Conservation (phyloP, 2,888 invertebrate species). For the Agrochola lychnidis region DNA sequence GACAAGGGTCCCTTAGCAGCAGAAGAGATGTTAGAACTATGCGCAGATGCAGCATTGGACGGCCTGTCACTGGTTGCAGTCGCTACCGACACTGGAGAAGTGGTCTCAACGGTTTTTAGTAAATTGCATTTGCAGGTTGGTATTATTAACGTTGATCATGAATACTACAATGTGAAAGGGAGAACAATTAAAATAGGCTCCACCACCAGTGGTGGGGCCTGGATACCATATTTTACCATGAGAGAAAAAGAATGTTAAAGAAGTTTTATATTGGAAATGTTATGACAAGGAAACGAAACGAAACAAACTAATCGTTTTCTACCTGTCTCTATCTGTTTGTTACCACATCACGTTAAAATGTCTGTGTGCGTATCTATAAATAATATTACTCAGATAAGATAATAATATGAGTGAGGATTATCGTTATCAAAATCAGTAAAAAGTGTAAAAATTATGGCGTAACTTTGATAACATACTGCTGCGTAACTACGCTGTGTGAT, state of each 20-base stretch:
- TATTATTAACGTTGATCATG: neutral
- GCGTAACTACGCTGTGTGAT: too few species aligned
- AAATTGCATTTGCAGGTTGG: slow-evolving; percentile 93
- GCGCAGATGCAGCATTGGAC: slow-evolving; percentile 91
- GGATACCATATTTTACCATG: too few species aligned
- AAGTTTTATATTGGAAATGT: too few species aligned
- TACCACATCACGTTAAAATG: too few species aligned
- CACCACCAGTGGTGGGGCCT: too few species aligned
- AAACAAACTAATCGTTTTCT: neutral
- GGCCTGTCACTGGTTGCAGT: slow-evolving; percentile 92
- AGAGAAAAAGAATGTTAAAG: neutral
- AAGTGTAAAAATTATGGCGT: too few species aligned
- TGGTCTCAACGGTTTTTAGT: slow-evolving; percentile 92
- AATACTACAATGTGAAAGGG: neutral
- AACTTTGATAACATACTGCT: too few species aligned
- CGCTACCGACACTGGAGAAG: slow-evolving; percentile 87
- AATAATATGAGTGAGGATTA: too few species aligned
- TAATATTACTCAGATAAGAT: too few species aligned
- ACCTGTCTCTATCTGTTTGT: neutral
- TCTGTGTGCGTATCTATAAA: too few species aligned
- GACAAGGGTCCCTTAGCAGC: slow-evolving; percentile 89
- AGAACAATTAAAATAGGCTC: accelerated
- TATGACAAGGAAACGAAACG: neutral
- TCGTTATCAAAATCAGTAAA: too few species aligned
- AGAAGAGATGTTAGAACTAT: slow-evolving; percentile 91